Conservation (phyloP, 2,113 vertebrate genomes). For the Phylloscopus whistleri region DNA sequence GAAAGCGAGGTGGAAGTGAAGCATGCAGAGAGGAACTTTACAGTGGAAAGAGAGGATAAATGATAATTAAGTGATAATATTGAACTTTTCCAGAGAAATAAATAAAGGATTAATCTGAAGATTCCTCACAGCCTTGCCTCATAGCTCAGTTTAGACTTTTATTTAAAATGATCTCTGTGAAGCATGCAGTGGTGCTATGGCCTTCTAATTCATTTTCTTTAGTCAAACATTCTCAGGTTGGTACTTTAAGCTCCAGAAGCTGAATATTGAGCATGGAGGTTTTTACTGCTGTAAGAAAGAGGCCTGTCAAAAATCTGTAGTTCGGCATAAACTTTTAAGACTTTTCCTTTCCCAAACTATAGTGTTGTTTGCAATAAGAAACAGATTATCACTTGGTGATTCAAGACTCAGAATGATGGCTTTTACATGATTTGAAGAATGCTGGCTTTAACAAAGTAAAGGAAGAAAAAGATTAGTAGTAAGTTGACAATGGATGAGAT, state of each 20-base stretch:
- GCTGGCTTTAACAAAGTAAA: not conserved
- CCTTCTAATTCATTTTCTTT: not conserved
- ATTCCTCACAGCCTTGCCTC: not conserved
- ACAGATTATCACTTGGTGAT: not conserved
- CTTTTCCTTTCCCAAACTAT: not conserved
- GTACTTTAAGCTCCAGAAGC: not conserved
- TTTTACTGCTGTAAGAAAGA: not conserved
- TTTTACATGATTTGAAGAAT: not conserved
- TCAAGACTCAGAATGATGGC: not conserved
- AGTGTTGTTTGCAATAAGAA: not conserved
- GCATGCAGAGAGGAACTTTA: not conserved
- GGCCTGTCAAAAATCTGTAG: not conserved
- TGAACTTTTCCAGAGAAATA: not conserved
- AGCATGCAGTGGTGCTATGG: not conserved
- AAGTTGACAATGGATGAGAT: not conserved
- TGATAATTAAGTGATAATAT: not conserved
- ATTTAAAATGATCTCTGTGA: not conserved
- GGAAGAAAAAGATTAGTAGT: not conserved
- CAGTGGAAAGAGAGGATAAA: not conserved
- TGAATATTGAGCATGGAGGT: not conserved
- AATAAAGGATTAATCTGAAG: conserved; percentile 19
- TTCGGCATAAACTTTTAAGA: not conserved
- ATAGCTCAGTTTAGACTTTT: not conserved
- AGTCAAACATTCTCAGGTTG: not conserved
- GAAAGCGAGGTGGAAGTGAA: not conserved